Evolutionary conservation across 2,888 invertebrate genomes (phyloP), one percentile per base, ranked within the genome.

Genomic region (Hylaea fasciaria): DNA sequence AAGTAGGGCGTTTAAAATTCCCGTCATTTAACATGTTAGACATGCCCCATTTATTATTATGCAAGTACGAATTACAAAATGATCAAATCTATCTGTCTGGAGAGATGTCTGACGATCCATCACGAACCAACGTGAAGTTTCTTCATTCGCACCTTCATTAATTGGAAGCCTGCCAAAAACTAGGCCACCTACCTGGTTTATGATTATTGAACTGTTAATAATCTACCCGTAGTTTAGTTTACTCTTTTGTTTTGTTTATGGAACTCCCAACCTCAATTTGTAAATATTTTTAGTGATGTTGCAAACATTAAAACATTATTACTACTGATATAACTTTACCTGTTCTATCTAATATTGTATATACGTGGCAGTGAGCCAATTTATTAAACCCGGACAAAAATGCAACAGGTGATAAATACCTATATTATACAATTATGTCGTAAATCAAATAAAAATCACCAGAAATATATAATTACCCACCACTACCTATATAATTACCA

Each of bases 81-180:
- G 68, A 73, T 74, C 64, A 65, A 68, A 62, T 68, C 45, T 53
- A 62, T 61, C 47, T 69, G 72, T 74, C 72, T 66, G 66, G 61
- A 62, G 51, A 64, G 65, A 65, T 63, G 66, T 71, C 69, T 71
- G 64, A 62, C 53, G 62, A 65, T 72, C 71, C 67, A 64, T 71
- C 65, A 70, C 61, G 64, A 62, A 57, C 58, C 47, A 68, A 66
- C 57, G 57, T 50, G 65, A 62, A 63, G 68, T 73, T 71, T 57
- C 69, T 71, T 72, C 69, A 69, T 74, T 82, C 70, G 73, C 84
- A 83, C 80, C 82, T 82, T 80, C 74, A 74, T 74, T 77, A 70
- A 77, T 76, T 86, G 86, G 86, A 74, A 29, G 12, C 13, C 14
- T 62, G 85, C 86, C 85, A 86, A 76, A 61, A 58, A 71, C 57